Percentiles rank a stretch among this genome's conserved stretches.
phyloP scores from a whole-genome alignment of 2,797 vertebrate genomes.

The Trachurus trachurus region DNA sequence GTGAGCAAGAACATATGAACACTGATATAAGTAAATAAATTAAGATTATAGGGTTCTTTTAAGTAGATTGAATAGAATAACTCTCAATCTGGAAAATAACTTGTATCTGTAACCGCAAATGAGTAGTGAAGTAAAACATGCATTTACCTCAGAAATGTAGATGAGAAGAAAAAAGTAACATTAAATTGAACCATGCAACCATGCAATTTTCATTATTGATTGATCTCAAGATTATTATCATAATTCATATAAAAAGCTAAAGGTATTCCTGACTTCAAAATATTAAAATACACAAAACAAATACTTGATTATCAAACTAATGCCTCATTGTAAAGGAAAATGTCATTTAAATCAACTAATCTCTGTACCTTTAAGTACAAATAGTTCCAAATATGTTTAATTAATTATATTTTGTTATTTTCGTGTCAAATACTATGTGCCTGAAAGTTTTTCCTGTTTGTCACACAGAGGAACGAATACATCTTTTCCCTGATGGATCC shows the following conservation, averaged over 20 bases:
- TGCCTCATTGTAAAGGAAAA: neutral
- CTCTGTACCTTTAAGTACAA: neutral
- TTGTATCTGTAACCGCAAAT: neutral
- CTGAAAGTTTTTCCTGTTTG: conserved; percentile 9
- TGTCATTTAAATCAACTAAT: neutral
- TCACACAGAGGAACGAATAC: conserved; percentile 90
- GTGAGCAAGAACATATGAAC: conserved; percentile 74
- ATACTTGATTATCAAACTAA: neutral
- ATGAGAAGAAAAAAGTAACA: neutral
- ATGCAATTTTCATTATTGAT: neutral
- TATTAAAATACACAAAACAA: neutral
- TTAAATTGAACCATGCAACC: neutral
- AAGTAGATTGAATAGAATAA: no score
- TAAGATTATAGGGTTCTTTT: no score
- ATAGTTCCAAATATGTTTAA: neutral
- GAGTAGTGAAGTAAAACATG: neutral
- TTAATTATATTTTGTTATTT: neutral
- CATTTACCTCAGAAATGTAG: neutral
- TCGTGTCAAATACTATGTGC: neutral
- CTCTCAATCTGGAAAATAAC: neutral
- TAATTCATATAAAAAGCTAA: neutral
- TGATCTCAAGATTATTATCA: neutral
- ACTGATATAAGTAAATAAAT: neutral
- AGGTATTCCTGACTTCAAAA: no score
- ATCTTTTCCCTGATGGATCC: conserved; percentile 88